These are phyloP conservation scores for Cynocephalus volans DNA, from an alignment of 2,113 vertebrate species.

Conservation along the genomic window DNA sequence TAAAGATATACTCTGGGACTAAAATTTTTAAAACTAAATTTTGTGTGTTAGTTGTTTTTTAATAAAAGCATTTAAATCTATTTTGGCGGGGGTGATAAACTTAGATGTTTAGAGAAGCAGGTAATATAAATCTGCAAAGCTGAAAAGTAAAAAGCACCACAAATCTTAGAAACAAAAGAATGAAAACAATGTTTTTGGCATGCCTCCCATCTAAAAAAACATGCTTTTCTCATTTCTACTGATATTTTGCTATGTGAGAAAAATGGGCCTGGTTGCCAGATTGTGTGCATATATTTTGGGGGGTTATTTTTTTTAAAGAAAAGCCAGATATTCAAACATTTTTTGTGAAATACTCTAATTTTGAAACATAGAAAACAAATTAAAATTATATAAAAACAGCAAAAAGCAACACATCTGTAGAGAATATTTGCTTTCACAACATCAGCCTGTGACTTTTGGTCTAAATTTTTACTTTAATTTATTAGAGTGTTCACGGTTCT, in stretches of 20 bases:
- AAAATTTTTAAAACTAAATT: background rate
- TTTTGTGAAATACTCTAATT: background rate
- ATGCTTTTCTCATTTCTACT: slow-evolving; percentile 1
- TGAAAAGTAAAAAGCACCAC: background rate
- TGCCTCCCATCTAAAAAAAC: background rate
- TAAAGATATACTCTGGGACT: background rate
- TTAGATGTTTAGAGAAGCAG: background rate
- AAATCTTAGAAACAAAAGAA: background rate
- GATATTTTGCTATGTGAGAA: background rate
- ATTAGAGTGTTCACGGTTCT: background rate
- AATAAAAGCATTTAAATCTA: background rate
- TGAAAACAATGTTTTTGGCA: background rate
- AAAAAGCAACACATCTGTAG: background rate
- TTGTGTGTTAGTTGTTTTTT: background rate
- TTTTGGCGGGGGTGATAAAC: slow-evolving; percentile 14
- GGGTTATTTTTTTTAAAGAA: background rate
- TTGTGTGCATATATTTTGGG: background rate
- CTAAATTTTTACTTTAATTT: slow-evolving; percentile 7
- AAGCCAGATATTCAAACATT: background rate
- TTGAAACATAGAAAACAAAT: slow-evolving; percentile 14
- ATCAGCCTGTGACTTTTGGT: background rate
- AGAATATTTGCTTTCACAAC: background rate
- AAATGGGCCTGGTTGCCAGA: background rate
- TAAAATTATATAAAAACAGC: background rate
- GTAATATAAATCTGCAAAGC: background rate